These are phyloP conservation scores for Channa maculata DNA, from an alignment of 2,113 vertebrate species.

Conservation along the genomic window DNA sequence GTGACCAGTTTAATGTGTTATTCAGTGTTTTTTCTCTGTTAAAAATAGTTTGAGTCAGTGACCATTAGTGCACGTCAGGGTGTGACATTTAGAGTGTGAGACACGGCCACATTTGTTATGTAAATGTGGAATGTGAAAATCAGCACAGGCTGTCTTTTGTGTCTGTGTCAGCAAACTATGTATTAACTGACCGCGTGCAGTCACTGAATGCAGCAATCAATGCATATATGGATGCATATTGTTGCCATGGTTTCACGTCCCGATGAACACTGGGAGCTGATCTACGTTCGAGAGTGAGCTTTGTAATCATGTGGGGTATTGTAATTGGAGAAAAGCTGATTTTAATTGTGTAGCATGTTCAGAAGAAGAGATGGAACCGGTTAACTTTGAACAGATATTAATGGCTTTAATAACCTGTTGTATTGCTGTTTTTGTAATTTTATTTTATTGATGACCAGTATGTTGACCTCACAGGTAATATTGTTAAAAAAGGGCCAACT, in stretches of 20 bases:
- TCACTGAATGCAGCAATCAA: conserved; percentile 30
- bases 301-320: conserved; percentile 40
- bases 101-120: conserved; percentile 39
- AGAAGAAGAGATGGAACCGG: not conserved
- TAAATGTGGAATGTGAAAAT: conserved; percentile 49
- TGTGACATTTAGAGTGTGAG: conserved; percentile 52
- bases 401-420: conserved; percentile 16
- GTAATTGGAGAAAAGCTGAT: conserved; percentile 29
- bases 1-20: conserved; percentile 5
- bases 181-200: conserved; percentile 23
- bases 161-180: conserved; percentile 9
- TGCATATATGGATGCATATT: conserved; percentile 49
- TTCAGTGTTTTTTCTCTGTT: conserved; percentile 23
- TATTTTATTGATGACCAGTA: conserved; percentile 15
- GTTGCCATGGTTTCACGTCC: conserved; percentile 68
- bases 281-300: conserved; percentile 50
- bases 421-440: conserved; percentile 3
- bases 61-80: conserved; percentile 45
- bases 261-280: conserved; percentile 39
- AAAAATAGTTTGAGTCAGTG: conserved; percentile 26
- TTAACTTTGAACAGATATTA: not conserved
- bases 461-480: conserved; percentile 27
- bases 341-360: conserved; percentile 30
- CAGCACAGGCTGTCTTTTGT: conserved; percentile 23
- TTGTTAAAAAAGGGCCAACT: conserved; percentile 22